A percentile compares a stretch with the other conserved stretches of the same genome.
These are phyloP conservation scores for Tolmerus cingulatus DNA, from an alignment of 2,888 invertebrate species.

Conservation along the genomic window DNA sequence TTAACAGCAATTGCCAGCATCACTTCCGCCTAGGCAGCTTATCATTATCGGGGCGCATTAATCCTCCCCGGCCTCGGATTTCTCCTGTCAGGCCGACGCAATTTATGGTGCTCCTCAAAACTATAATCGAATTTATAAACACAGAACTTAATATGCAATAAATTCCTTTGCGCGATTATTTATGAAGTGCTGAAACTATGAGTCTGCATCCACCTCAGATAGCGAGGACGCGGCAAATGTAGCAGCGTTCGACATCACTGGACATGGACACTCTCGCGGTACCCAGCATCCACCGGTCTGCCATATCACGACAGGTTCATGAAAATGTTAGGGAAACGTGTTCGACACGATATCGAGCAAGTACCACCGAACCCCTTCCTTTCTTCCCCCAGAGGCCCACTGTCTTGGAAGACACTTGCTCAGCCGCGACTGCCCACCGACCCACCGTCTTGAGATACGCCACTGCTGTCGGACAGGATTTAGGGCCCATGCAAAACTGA, in stretches of 20 bases:
- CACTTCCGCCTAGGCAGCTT: conserved; percentile 29
- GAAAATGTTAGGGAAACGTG: conserved; percentile 39
- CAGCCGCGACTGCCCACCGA: background rate
- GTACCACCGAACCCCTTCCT: background rate
- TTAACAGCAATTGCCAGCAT: conserved; percentile 11
- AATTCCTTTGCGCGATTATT: conserved; percentile 46
- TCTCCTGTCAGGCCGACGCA: conserved; percentile 41
- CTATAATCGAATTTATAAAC: conserved; percentile 47
- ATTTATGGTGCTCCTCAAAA: conserved; percentile 43
- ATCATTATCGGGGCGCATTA: conserved; percentile 5
- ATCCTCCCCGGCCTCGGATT: conserved; percentile 18
- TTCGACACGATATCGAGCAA: conserved; percentile 39
- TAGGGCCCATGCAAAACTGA: conserved; percentile 35
- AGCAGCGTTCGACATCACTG: conserved; percentile 30
- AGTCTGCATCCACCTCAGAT: conserved; percentile 44
- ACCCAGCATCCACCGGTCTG: background rate
- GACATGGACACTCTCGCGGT: conserved; percentile 27
- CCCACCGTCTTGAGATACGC: background rate
- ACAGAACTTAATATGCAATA: conserved; percentile 48
- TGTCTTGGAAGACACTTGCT: background rate
- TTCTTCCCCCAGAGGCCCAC: background rate
- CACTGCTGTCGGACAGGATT: conserved; percentile 23
- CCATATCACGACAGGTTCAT: conserved; percentile 41
- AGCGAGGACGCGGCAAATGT: conserved; percentile 11
- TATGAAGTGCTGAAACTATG: conserved; percentile 49